Base-by-base conservation (phyloP, 2,888 invertebrate species). In the Gymnoscelis rufifasciata region DNA sequence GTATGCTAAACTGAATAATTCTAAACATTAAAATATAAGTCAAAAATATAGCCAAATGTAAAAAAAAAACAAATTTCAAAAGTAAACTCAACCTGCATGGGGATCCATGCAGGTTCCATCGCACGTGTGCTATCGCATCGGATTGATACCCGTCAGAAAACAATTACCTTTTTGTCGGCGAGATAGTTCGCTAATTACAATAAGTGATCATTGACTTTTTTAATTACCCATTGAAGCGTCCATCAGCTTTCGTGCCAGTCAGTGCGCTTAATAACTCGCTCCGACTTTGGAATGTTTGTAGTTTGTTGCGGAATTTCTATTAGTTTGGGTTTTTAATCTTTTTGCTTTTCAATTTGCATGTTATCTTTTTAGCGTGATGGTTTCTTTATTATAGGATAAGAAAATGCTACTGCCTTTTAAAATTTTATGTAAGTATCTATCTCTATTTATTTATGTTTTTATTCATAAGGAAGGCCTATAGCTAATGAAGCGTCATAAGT, bases 131-230 rank as follows among this genome's bases (percentile, higher is more conserved):
- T 51, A 33, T 14, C 50, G 55, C 47, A 51, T 62, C 40, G 49
- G 70, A 69, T 75, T 78, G 78, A 83, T 74, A 67, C 68, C 71
- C 71, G 77, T 77, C 77, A 74, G 68, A 69, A 81, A 86, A 87
- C 84, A 84, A 86, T 88, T 82, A 83, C 69, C 70, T 83, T 83
- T 84, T 82, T 82, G 83, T 79, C 74, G 75, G 75, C 70, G 74
- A 70, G 75, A 76, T 79, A 80, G 74, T 76, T 71, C 75, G 77
- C 84, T 84, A 86, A 86, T 86, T 83, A 84, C 80, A 80, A 82
- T 83, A 83, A 80, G 79, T 83, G 81, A 81, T 83, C 81, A 81
- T 84, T 82, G 78, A 74, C 69, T 79, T 80, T 82, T 84, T 83
- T 83, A 83, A 84, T 84, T 83, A 81, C 71, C 78, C 81, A 83